A percentile compares a stretch with the other conserved stretches of the same genome.
Conservation (phyloP, 2,113 vertebrate species). For the Nothoprocta pentlandii region DNA sequence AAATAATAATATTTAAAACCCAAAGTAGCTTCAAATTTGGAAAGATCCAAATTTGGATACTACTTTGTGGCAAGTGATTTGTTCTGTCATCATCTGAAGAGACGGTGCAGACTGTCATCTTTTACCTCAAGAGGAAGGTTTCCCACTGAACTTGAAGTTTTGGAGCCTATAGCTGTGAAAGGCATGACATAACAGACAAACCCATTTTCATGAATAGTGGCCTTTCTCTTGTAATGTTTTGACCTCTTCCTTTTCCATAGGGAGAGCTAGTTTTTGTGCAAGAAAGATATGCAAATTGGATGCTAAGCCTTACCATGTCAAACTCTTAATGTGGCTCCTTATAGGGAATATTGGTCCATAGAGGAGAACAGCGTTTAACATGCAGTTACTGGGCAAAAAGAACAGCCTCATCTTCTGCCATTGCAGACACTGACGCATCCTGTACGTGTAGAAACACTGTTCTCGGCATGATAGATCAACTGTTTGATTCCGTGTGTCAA, state of each 20-base stretch:
- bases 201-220: not conserved
- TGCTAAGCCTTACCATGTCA: not conserved
- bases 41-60: not conserved
- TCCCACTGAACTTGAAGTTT: constrained; percentile 15
- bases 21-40: not conserved
- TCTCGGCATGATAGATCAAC: constrained; percentile 16
- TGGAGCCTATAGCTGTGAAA: constrained; percentile 13
- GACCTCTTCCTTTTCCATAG: not conserved
- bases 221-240: constrained; percentile 46
- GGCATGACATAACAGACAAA: not conserved
- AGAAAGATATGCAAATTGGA: constrained; percentile 44
- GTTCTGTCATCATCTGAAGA: not conserved
- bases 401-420: not conserved
- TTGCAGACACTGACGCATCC: not conserved
- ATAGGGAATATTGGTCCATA: not conserved
- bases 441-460: constrained; percentile 1
- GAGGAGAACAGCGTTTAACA: not conserved
- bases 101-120: not conserved
- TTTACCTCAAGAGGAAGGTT: not conserved
- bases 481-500: constrained; percentile 28
- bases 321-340: not conserved
- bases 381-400: constrained; percentile 5
- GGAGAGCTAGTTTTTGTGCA: constrained; percentile 19
- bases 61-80: not conserved
- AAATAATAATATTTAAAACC: not conserved